Base-by-base conservation (phyloP, 2,888 invertebrate species). In the Melangyna quadrimaculata region DNA sequence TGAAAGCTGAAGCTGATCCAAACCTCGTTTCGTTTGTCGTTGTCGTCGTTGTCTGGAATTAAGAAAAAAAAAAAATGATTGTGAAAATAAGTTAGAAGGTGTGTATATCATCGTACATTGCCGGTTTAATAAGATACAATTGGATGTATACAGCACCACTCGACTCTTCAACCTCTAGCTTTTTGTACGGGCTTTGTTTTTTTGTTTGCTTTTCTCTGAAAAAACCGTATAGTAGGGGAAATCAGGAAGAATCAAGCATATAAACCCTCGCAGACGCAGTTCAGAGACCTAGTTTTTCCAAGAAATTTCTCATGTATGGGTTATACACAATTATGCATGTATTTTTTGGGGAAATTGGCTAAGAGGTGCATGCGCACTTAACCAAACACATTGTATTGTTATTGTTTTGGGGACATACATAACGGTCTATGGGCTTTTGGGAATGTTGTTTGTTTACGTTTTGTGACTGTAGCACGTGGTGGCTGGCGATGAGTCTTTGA, bases 231-330 rank as follows among this genome's bases (percentile, higher is more conserved):
- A 81, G 71, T 81, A 75, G 72, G 77, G 77, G 77, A 40, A 63
- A 14, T 19, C 32, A 40, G 19, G 51, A 19, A 37, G 29, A 45
- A 45, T 19, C 19, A 19, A 32, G 65, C 72, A 69, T 55, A 57
- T 57, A 86, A 22, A 14, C 77, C 67, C 43, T 81, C 86, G 86
- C 86, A 86, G 86, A 69, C 86, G 86, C 86, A 86, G 77, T 86
- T 86, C 77, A 86, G 78, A 77, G 86, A 78, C 86, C 81, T 86
- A 86, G 73, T 81, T 86, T 81, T 35, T 69, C 24, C 59, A 75
- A 51, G 59, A 48, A 78, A 53, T 67, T 43, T 17, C 3, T 8
- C 51, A 6, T 22, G 1, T 22, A 37, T 59, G 10, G 14, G 14
- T 43, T 17, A 4, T 37, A 43, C n/a, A 43, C 17, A 22, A 40